phyloP scores from a whole-genome alignment of 2,888 invertebrate species.

The Drosophila multiciliata region DNA sequence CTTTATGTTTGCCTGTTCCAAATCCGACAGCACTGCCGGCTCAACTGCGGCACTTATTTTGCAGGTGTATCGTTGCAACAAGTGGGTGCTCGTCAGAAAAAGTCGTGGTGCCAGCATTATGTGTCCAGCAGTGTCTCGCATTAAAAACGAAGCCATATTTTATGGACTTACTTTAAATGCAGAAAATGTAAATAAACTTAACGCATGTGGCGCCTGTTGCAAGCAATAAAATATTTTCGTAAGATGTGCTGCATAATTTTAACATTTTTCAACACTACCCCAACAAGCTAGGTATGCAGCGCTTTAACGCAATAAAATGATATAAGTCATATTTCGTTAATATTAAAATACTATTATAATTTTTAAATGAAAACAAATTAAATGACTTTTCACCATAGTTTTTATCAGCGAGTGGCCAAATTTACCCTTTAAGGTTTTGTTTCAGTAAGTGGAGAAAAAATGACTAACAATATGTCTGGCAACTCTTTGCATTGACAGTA shows the following conservation, averaged over 20 bases:
- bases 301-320: no score
- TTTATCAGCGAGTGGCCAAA: no score
- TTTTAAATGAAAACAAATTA: not conserved
- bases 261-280: slow-evolving; percentile 25
- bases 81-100: slow-evolving; percentile 34
- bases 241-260: slow-evolving; percentile 17
- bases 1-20: slow-evolving; percentile 85
- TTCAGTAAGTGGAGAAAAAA: not conserved
- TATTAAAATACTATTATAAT: not conserved
- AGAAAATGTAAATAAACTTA: slow-evolving; percentile 37
- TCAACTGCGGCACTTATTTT: slow-evolving; percentile 82
- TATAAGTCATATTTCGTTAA: no score
- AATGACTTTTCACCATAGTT: not conserved
- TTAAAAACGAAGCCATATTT: slow-evolving; percentile 35
- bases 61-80: slow-evolving; percentile 63
- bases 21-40: slow-evolving; percentile 62
- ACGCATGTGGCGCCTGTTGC: slow-evolving; percentile 43
- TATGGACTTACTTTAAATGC: slow-evolving; percentile 1
- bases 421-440: no score
- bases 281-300: not conserved
- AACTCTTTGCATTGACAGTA: slow-evolving; percentile 11
- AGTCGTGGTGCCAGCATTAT: slow-evolving; percentile 26
- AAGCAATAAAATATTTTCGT: slow-evolving; percentile 12
- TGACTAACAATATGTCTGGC: not conserved
- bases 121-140: slow-evolving; percentile 30